These are phyloP conservation scores for Bombus haemorrhoidalis DNA, from an alignment of 1,140 invertebrate species.

Conservation along the genomic window DNA sequence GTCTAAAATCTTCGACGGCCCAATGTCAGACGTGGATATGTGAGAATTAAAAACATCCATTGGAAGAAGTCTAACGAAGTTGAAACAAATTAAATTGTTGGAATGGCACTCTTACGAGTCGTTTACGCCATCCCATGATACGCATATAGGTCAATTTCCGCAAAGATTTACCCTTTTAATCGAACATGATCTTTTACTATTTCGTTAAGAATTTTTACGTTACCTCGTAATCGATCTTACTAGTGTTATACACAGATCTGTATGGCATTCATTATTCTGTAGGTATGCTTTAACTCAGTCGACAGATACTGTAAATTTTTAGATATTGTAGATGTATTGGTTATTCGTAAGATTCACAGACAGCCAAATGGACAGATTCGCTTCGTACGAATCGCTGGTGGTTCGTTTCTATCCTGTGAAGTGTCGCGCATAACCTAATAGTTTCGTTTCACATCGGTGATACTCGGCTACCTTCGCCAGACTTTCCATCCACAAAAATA, in stretches of 20 bases:
- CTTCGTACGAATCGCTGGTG: not conserved
- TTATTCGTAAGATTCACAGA: not conserved
- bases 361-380: not conserved
- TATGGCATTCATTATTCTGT: no score
- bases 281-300: no score
- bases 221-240: not conserved
- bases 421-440: constrained; percentile 18
- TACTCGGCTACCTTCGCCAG: constrained; percentile 22
- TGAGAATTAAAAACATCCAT: not conserved
- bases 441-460: constrained; percentile 27
- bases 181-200: not conserved
- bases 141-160: not conserved
- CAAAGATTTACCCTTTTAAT: not conserved
- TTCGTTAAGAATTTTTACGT: not conserved
- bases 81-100: not conserved
- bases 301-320: no score
- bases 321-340: not conserved
- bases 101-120: not conserved
- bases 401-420: not conserved
- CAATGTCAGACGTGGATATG: not conserved
- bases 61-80: not conserved
- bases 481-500: constrained; percentile 45
- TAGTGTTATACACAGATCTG: not conserved
- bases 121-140: not conserved
- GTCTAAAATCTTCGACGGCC: not conserved